Base-by-base conservation (phyloP, 2,797 vertebrate species). In the Valencia hispanica region DNA sequence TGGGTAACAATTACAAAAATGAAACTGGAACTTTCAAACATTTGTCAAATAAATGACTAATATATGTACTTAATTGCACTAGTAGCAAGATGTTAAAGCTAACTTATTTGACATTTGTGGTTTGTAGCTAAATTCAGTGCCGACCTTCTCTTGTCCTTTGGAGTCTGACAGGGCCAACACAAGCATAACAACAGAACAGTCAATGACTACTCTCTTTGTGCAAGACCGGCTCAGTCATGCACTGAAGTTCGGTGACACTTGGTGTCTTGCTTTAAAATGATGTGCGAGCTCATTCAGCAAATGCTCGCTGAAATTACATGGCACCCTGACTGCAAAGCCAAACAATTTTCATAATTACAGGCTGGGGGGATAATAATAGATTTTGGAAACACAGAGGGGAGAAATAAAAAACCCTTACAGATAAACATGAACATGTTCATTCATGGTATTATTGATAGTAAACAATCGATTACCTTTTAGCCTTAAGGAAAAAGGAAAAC, bases 141-240 rank as follows among this genome's bases (percentile, higher is more conserved):
- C 30, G 70, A 84, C 73, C 83, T 79, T 68, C 15, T 55, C 30
- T 27, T 25, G 9, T 63, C 68, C 32, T 15, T 5, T 20, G n/a
- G 17, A 76, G 78, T 32, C 68, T 25, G 47, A 79, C 75, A 39
- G 43, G 72, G 39, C 34, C 41, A 82, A 81, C 50, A 77, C 69
- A 73, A 69, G 78, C 72, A 75, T 69, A 85, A 91, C 75, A 63
- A 81, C 84, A 80, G 69, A n/a, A 14, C 68, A 83, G 75, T 81
- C 75, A 87, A 91, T 87, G 57, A 89, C 71, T 74, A 74, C 36
- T 66, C 74, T 80, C 72, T 66, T 32, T 79, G 72, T 84, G 71
- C 68, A 50, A 70, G 53, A 61, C 74, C 59, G 34, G n/a, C 75
- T 82, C 68, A 73, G 80, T 72, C 72, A 78, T 53, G 73, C 50